Evolutionary conservation across 2,113 vertebrate species (phyloP).

Genomic region (Brachyhypopomus occidentalis): DNA sequence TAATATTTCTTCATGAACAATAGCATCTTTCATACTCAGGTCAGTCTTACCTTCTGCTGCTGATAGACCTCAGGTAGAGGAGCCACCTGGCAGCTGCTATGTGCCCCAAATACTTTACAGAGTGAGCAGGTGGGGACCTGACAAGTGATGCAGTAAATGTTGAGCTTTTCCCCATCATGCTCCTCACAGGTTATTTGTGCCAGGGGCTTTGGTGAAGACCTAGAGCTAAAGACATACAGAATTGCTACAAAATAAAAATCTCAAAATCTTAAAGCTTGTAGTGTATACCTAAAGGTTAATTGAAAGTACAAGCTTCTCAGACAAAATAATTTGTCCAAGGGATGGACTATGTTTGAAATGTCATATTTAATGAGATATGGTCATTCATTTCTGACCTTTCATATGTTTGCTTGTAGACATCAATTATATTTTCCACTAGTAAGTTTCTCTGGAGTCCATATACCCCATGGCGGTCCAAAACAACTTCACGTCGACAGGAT

Average conservation of each 20-base stretch:
- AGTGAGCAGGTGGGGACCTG: constrained; percentile 78
- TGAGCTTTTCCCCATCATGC: constrained; percentile 78
- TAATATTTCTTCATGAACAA: no score
- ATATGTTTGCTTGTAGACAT: constrained; percentile 77
- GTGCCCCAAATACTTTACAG: constrained; percentile 80
- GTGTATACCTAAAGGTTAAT: not conserved
- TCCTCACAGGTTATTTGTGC: constrained; percentile 67
- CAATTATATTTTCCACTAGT: constrained; percentile 81
- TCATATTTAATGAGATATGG: no score
- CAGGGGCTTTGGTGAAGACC: constrained; percentile 53
- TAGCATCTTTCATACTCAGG: not conserved
- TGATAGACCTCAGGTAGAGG: constrained; percentile 72
- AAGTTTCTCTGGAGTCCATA: constrained; percentile 79
- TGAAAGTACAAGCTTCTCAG: not conserved
- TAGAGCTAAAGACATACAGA: constrained; percentile 46
- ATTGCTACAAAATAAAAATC: not conserved
- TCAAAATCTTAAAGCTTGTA: not conserved
- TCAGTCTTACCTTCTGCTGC: constrained; percentile 72
- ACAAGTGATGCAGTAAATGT: constrained; percentile 80
- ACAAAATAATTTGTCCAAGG: not conserved
- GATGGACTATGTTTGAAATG: not conserved
- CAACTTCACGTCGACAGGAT: constrained; percentile 74
- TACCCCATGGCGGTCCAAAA: constrained; percentile 80
- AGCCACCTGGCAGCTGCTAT: constrained; percentile 74
- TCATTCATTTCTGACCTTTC: constrained; percentile 55